phyloP scores from a whole-genome alignment of 2,113 vertebrate species.

The Trinectes maculatus region DNA sequence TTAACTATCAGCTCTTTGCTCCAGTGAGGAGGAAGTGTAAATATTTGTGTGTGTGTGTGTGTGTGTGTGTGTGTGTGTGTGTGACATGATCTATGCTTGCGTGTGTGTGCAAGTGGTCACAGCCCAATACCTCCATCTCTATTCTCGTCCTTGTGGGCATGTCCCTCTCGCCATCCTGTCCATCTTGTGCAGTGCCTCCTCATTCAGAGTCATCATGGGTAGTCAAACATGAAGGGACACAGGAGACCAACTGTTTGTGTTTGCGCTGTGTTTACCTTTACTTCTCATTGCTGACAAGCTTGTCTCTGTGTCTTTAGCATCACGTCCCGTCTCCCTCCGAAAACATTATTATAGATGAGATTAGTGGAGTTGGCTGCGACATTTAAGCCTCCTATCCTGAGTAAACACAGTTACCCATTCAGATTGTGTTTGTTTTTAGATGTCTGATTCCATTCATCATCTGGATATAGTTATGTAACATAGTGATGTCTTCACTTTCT shows the following conservation, averaged over 20 bases:
- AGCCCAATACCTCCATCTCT: slow-evolving; percentile 10
- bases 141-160: too few relatives aligned
- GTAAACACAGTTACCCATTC: slow-evolving; percentile 29
- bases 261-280: neutral
- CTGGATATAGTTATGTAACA: slow-evolving; percentile 40
- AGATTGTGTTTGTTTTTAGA: slow-evolving; percentile 1
- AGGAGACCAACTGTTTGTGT: slow-evolving; percentile 2
- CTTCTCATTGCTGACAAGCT: slow-evolving; percentile 16
- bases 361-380: slow-evolving; percentile 38
- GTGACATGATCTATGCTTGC: too few relatives aligned
- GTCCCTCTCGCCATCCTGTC: slow-evolving; percentile 10
- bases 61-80: neutral
- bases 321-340: slow-evolving; percentile 13
- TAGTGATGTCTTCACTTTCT: slow-evolving; percentile 1
- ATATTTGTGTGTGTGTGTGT: slow-evolving; percentile 11
- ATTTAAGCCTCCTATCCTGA: slow-evolving; percentile 53
- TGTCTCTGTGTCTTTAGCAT: slow-evolving; percentile 19
- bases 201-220: slow-evolving; percentile 32
- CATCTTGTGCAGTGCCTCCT: slow-evolving; percentile 19
- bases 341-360: slow-evolving; percentile 66
- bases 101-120: slow-evolving; percentile 7
- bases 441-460: slow-evolving; percentile 28
- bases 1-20: neutral
- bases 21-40: neutral
- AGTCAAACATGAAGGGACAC: slow-evolving; percentile 52